These are phyloP conservation scores for Cairina moschata DNA, from an alignment of 2,113 vertebrate species.

Conservation along the genomic window DNA sequence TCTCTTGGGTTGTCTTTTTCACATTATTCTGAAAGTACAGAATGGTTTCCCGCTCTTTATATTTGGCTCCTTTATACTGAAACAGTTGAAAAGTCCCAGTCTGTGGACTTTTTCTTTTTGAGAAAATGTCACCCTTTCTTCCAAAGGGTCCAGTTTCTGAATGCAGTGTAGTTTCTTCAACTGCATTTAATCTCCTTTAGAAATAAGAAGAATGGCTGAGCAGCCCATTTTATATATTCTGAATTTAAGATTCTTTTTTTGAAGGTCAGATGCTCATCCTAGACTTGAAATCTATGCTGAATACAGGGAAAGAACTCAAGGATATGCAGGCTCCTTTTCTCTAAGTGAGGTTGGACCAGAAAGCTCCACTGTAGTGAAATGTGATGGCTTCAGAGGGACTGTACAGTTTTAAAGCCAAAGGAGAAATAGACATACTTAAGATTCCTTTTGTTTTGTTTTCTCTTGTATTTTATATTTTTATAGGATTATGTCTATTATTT, in stretches of 20 bases:
- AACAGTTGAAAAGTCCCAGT: slow-evolving; percentile 72
- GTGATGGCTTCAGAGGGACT: not conserved
- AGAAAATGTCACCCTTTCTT: slow-evolving; percentile 70
- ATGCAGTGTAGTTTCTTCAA: slow-evolving; percentile 47
- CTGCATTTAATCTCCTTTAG: slow-evolving; percentile 67
- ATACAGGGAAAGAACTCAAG: slow-evolving; percentile 2
- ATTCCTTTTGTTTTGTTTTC: not conserved
- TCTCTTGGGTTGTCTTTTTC: slow-evolving; percentile 70
- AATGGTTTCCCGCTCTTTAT: slow-evolving; percentile 71
- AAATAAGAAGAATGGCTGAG: slow-evolving; percentile 64
- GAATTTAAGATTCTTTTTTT: slow-evolving; percentile 52
- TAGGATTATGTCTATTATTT: not conserved
- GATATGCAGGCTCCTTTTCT: slow-evolving; percentile 18
- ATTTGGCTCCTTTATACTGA: slow-evolving; percentile 71
- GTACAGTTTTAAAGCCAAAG: not conserved
- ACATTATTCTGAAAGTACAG: slow-evolving; percentile 68
- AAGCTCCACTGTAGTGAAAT: not conserved
- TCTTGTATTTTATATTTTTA: not conserved
- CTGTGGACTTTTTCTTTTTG: slow-evolving; percentile 64
- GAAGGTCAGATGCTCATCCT: slow-evolving; percentile 24
- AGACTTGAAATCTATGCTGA: not conserved
- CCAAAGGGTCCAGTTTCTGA: slow-evolving; percentile 59
- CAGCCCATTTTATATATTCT: slow-evolving; percentile 54
- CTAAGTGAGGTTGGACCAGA: not conserved
- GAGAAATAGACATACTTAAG: not conserved